Evolutionary conservation across 2,888 invertebrate species (phyloP), one percentile per base, ranked within the genome.

Genomic region (Odontocolon sp.): DNA sequence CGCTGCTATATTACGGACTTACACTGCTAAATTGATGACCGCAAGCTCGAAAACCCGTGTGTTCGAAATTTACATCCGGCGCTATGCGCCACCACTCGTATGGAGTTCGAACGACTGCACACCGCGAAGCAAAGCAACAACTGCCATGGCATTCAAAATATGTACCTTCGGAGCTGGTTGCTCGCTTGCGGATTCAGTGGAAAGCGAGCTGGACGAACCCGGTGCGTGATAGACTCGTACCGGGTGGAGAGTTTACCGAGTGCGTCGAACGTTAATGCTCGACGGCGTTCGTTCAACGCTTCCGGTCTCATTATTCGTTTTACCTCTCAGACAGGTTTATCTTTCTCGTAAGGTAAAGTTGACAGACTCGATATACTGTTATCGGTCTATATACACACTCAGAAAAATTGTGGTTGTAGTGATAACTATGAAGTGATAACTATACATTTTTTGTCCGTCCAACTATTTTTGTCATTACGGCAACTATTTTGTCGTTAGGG

Each of bases 21-120:
- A 85, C 84, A 79, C 80, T 72, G 84, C 82, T 85, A 83, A 87
- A 87, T 87, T 87, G 87, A 87, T 87, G 86, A 86, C 87, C 84
- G 68, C 82, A 79, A 57, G 56, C 56, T 64, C 42, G 16, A 47
- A 75, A 64, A 69, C 23, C 36, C 36, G 80, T 82, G 81, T 78
- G 81, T 80, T 80, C 80, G 76, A 78, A 84, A 86, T 87, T 87
- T 85, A 81, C 85, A 83, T 84, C 73, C 80, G 78, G 74, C 28
- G 40, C 59, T 50, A 64, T 61, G 59, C 57, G 57, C 56, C 50
- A 47, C 36, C 42, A 45, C 36, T 67, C 45, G 8, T 23, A 50
- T 42, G 50, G 33, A 26, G 8, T 9, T 5, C 47, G n/a, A 50
- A 50, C 21, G 23, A 2, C 11, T 50, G 9, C 21, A 14, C 21